These are phyloP conservation scores for Formica aserva DNA, from an alignment of 2,888 invertebrate species.

Conservation along the genomic window DNA sequence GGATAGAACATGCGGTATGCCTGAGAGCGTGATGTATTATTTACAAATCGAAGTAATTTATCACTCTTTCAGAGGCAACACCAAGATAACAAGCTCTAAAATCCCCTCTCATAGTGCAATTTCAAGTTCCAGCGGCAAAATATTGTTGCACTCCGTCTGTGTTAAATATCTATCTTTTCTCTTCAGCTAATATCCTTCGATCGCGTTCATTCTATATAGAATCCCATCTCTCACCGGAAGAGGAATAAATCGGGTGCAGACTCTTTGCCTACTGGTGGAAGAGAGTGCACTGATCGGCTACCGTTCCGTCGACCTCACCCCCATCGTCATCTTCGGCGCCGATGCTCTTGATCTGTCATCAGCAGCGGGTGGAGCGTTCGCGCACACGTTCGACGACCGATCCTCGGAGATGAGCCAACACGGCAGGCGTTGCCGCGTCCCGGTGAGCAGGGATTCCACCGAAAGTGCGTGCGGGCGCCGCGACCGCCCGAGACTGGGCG, in stretches of 20 bases:
- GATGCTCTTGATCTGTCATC: constrained; percentile 24
- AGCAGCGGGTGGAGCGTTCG: constrained; percentile 36
- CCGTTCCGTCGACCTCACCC: background rate
- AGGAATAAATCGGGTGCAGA: background rate
- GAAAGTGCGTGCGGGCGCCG: constrained; percentile 48
- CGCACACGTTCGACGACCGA: constrained; percentile 43
- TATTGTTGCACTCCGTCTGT: background rate
- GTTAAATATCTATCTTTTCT: background rate
- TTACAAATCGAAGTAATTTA: background rate
- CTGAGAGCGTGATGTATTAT: background rate
- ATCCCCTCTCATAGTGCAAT: background rate
- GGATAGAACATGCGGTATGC: background rate
- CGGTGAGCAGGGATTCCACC: constrained; percentile 54
- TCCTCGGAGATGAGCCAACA: constrained; percentile 43
- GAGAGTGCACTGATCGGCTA: background rate
- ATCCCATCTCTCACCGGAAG: background rate
- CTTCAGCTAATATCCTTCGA: background rate
- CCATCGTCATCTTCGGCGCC: constrained; percentile 28
- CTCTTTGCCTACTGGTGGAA: background rate
- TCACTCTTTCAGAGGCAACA: background rate
- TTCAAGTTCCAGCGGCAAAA: background rate
- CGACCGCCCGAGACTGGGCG: constrained; percentile 34
- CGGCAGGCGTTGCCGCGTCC: constrained; percentile 63
- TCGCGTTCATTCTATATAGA: background rate
- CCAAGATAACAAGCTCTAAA: background rate